Percentiles rank a stretch among this genome's conserved stretches.
Conservation (phyloP, 2,888 invertebrate species). For the Nephrocerus scutellatus region DNA sequence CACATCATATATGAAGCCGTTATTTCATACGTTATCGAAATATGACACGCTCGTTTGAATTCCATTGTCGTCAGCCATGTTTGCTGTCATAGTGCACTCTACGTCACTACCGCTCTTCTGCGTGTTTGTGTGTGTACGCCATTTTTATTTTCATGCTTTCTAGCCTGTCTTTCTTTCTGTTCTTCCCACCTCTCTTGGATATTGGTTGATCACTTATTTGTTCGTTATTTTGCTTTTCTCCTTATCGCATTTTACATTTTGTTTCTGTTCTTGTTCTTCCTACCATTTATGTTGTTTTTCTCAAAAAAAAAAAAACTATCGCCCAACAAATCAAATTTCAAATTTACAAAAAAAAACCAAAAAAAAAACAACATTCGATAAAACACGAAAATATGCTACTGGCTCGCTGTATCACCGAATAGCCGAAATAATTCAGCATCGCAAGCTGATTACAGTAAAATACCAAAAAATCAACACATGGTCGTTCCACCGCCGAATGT, state of each 20-base stretch:
- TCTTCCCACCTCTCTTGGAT: conserved; percentile 19
- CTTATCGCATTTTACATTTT: background rate
- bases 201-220: conserved; percentile 1
- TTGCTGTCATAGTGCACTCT: background rate
- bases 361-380: conserved; percentile 7
- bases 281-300: conserved; percentile 9
- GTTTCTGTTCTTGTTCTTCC: conserved; percentile 1
- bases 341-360: conserved; percentile 6
- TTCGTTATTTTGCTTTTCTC: conserved; percentile 5
- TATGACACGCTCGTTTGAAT: conserved; percentile 44
- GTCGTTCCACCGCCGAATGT: conserved; percentile 38
- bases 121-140: conserved; percentile 11
- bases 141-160: conserved; percentile 2
- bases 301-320: background rate
- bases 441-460: conserved; percentile 54
- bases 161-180: conserved; percentile 1
- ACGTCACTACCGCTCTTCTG: conserved; percentile 3
- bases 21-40: conserved; percentile 25
- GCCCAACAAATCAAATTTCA: background rate
- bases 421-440: conserved; percentile 57
- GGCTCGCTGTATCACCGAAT: conserved; percentile 13
- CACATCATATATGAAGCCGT: conserved; percentile 22
- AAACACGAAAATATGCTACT: conserved; percentile 6
- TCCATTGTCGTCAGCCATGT: background rate
- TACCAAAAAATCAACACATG: conserved; percentile 45